Percentiles rank a stretch among this genome's conserved stretches.
Conservation (phyloP, 2,113 vertebrate species). For the Chlorodrepanis virens region DNA sequence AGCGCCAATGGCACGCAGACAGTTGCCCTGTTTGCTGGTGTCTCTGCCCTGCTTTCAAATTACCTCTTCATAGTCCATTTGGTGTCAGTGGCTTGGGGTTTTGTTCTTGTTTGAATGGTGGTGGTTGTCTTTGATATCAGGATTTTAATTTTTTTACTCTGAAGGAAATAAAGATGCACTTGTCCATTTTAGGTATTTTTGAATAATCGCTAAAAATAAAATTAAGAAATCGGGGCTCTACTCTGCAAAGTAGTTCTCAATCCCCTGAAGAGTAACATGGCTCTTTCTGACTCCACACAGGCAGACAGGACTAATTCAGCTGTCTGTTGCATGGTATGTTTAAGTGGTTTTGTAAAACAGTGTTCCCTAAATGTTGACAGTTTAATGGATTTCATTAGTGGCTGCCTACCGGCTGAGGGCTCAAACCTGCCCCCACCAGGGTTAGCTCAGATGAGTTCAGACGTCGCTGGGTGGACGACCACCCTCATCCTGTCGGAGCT, state of each 20-base stretch:
- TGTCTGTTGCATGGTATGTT: slow-evolving; percentile 48
- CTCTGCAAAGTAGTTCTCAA: slow-evolving; percentile 46
- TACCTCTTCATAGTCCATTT: neutral
- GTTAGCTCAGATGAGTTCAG: slow-evolving; percentile 1
- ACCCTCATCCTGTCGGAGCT: neutral
- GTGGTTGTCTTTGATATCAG: neutral
- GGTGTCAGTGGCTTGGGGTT: neutral
- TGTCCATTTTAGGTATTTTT: slow-evolving; percentile 11
- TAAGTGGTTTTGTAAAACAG: slow-evolving; percentile 64
- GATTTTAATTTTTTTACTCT: neutral
- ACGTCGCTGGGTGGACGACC: neutral
- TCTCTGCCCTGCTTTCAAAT: neutral
- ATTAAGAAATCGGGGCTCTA: neutral
- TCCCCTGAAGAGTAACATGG: slow-evolving; percentile 51
- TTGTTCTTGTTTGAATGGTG: neutral
- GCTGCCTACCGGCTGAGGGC: neutral
- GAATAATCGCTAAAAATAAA: slow-evolving; percentile 49
- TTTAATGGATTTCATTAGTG: slow-evolving; percentile 67
- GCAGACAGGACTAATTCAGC: slow-evolving; percentile 62
- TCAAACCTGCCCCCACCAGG: slow-evolving; percentile 24
- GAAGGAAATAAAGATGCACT: neutral
- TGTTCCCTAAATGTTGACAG: slow-evolving; percentile 60
- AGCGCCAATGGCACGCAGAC: neutral
- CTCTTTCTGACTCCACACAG: slow-evolving; percentile 46
- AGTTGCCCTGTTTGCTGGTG: neutral